Percentiles rank a stretch among this genome's conserved stretches.
Evolutionary conservation across 2,113 vertebrate genomes (phyloP).

Genomic region (Motacilla tschutschensis): DNA sequence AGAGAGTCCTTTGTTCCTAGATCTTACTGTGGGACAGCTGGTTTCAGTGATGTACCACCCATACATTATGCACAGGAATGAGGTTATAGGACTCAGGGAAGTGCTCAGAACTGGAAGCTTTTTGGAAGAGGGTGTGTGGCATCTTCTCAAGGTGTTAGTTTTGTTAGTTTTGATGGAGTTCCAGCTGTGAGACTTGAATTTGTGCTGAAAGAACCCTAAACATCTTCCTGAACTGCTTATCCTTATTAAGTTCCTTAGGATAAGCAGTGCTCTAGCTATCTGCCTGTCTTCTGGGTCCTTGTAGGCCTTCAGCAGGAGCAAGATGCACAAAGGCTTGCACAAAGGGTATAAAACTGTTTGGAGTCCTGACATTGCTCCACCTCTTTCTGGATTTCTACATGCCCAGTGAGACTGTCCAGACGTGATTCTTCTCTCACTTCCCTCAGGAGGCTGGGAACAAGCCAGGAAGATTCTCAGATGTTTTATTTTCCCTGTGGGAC

Average conservation of each 20-base stretch:
- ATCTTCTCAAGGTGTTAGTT: not conserved
- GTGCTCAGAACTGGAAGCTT: not conserved
- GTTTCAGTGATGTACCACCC: not conserved
- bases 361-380: not conserved
- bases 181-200: not conserved
- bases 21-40: not conserved
- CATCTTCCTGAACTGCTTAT: not conserved
- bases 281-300: not conserved
- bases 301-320: not conserved
- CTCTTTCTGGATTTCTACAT: not conserved
- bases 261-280: not conserved
- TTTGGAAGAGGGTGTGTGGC: not conserved
- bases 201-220: not conserved
- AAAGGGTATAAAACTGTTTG: not conserved
- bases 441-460: not conserved
- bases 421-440: rapidly evolving
- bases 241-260: no score
- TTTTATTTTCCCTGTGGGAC: not conserved
- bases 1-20: not conserved
- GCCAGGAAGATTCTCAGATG: not conserved
- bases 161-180: not conserved
- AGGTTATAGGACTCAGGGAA: not conserved
- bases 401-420: not conserved
- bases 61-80: not conserved
- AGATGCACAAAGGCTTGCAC: not conserved